A percentile compares a stretch with the other conserved stretches of the same genome.
Evolutionary conservation across 2,797 vertebrate species (phyloP).

Genomic region (Phoebastria nigripes): DNA sequence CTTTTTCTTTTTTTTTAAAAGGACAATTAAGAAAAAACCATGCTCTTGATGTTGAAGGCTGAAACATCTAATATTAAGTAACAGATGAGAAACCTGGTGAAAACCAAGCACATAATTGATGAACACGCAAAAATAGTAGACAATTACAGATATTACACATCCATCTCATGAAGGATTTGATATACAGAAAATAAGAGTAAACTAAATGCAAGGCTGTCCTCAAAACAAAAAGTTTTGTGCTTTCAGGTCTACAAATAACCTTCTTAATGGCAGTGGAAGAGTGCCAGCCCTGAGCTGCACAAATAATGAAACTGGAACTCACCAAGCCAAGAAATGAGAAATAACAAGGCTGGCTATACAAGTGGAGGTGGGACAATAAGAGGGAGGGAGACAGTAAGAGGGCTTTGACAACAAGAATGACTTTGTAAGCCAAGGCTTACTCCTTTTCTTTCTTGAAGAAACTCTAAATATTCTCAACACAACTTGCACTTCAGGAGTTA

Average conservation of each 20-base stretch:
- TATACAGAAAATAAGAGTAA: background rate
- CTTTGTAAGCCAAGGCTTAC: background rate
- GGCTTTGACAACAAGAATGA: background rate
- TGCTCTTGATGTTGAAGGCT: background rate
- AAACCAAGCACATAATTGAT: background rate
- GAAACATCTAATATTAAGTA: background rate
- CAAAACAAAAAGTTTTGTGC: background rate
- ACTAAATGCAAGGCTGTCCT: background rate
- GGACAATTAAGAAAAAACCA: background rate
- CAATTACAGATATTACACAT: background rate
- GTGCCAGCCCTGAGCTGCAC: background rate
- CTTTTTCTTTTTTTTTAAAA: background rate
- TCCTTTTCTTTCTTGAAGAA: background rate
- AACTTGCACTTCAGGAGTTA: background rate
- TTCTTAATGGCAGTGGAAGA: conserved; percentile 9
- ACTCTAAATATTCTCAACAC: background rate
- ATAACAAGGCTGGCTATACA: background rate
- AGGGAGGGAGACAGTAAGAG: background rate
- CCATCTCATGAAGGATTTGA: background rate
- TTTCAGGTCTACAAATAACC: conserved; percentile 6
- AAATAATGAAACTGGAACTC: background rate
- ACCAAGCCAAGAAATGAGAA: background rate
- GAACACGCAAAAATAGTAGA: background rate
- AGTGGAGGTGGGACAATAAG: background rate
- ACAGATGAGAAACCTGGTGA: background rate